Conservation (phyloP, 92 coral and sea anemone species). For the Epizoanthus scotinus region DNA sequence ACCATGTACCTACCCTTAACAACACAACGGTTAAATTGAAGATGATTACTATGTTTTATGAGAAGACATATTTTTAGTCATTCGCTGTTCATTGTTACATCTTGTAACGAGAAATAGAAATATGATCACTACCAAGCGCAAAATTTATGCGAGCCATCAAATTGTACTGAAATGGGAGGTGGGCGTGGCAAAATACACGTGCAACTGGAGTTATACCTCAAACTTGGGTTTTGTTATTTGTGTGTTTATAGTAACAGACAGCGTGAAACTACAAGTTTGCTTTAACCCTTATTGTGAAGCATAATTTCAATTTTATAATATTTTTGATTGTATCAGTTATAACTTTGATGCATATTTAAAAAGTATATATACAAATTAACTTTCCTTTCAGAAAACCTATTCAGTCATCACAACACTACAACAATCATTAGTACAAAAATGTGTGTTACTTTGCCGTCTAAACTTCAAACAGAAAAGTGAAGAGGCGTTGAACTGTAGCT, state of each 20-base stretch:
- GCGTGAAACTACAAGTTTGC: conserved; percentile 10
- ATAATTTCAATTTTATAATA: conserved; percentile 22
- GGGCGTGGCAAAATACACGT: too few relatives aligned
- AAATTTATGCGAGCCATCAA: not conserved
- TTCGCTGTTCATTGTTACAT: not conserved
- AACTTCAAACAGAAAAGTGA: not conserved
- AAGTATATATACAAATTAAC: conserved; percentile 21
- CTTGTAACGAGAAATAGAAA: not conserved
- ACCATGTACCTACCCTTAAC: not conserved
- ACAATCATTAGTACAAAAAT: too few relatives aligned
- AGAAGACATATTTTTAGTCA: not conserved
- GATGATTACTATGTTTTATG: not conserved
- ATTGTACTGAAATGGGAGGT: not conserved
- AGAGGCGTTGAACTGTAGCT: not conserved
- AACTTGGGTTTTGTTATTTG: not conserved
- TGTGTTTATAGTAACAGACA: not conserved
- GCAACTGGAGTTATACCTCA: too few relatives aligned
- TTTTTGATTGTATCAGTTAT: conserved; percentile 20
- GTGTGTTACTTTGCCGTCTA: not conserved
- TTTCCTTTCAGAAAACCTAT: not conserved
- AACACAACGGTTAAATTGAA: not conserved
- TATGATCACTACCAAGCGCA: not conserved
- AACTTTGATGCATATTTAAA: conserved; percentile 3
- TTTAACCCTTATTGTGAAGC: conserved; percentile 1
- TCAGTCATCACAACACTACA: not conserved